Evolutionary conservation across 2,113 vertebrate genomes (phyloP), one percentile per base, ranked within the genome.

Genomic region (Grallaria varia): DNA sequence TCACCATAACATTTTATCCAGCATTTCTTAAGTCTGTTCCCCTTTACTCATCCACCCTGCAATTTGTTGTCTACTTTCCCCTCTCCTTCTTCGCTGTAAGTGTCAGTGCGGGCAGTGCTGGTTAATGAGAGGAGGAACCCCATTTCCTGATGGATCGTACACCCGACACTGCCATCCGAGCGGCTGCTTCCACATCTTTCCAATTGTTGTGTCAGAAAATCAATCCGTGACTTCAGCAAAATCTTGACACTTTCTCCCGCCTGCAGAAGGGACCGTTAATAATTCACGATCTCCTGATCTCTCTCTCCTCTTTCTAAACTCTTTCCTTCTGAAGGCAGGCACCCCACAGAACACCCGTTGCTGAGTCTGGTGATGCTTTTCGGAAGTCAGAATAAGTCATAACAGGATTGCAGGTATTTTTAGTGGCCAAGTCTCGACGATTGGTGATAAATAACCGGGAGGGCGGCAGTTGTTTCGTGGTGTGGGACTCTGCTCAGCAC

Each of bases 121-220:
- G 56, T 6, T 45, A 90, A 81, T 5, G 62, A 90, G 83, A 60
- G 60, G n/a, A 90, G 85, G 52, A 81, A 60, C 47, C 73, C 68
- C 67, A 6, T 87, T 95, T 87, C 62, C 66, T 24, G 28, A 58
- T 25, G 64, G 63, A 23, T 78, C 3, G 0, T 81, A 30, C 73
- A 64, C 87, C 97, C 87, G 90, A 92, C 88, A 27, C 45, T 42
- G 9, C 87, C 42, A 10, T 89, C 72, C 83, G 3, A 87, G 13
- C 6, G 68, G 78, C 92, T 83, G 59, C 96, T 93, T 83, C 73
- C 92, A 56, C 87, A 10, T 91, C 94, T 75, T 87, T 67, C 96
- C 96, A 97, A 97, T 92, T 91, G 90, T 97, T 97, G 97, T 98
- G 98, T 98, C 98, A 99, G 98, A 99, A 99, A 99, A 99, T 99